These are phyloP conservation scores for Decapterus maruadsi DNA, from an alignment of 2,797 vertebrate species.

Conservation along the genomic window DNA sequence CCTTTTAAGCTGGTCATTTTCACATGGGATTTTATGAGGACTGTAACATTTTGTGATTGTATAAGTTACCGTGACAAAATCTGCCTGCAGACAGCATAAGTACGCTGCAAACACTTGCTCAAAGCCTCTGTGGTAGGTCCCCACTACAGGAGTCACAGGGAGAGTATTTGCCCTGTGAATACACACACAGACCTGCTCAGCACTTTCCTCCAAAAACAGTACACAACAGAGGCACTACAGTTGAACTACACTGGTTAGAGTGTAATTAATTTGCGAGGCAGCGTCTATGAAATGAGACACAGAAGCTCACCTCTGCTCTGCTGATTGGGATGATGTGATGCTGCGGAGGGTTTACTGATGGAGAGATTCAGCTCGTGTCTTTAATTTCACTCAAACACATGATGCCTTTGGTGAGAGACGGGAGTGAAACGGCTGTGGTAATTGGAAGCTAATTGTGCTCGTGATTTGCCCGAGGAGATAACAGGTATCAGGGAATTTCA, in stretches of 20 bases:
- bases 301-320: not conserved
- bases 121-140: too few relatives aligned
- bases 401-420: constrained; percentile 11
- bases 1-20: too few relatives aligned
- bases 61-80: too few relatives aligned
- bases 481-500: constrained; percentile 45
- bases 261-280: not conserved
- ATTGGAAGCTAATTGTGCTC: constrained; percentile 45
- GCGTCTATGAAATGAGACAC: not conserved
- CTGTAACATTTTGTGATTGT: too few relatives aligned
- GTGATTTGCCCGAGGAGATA: constrained; percentile 56
- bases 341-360: not conserved
- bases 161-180: too few relatives aligned
- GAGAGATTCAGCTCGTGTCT: constrained; percentile 10
- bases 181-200: too few relatives aligned
- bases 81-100: too few relatives aligned
- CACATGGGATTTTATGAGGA: too few relatives aligned
- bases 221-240: not conserved
- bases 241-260: not conserved
- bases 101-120: too few relatives aligned
- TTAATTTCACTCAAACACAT: constrained; percentile 22
- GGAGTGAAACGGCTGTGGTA: constrained; percentile 10
- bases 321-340: not conserved
- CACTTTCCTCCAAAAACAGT: too few relatives aligned
- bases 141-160: too few relatives aligned